Evolutionary conservation across 2,888 invertebrate species (phyloP), one percentile per base, ranked within the genome.

Genomic region (Coleophora deauratella): DNA sequence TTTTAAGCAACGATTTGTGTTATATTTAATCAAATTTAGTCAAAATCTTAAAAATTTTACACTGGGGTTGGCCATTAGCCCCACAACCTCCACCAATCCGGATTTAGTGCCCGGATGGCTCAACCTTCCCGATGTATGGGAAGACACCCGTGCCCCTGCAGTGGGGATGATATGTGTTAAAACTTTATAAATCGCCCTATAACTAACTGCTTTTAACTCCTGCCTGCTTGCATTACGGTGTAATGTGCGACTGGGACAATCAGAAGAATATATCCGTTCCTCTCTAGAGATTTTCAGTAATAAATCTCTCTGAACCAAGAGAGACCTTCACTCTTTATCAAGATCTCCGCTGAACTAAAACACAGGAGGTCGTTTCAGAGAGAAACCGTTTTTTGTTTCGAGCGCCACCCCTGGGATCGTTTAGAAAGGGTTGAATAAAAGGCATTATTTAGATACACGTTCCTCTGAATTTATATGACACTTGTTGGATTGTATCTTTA

Each of bases 281-380:
- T 60, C 74, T 64, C 70, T 38, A 51, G 68, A 72, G 75, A 67
- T 67, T 69, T 60, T 43, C 45, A 56, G 74, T 56, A 73, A 78
- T 79, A 78, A 78, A 78, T 79, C 76, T 72, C 55, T 58, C 54
- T 66, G 60, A 67, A 74, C 70, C 74, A 64, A 61, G 55, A 59
- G 55, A 57, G 60, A 63, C 55, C 66, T 63, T 62, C 61, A 52
- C 60, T 58, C 65, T 68, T 59, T 50, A 51, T 53, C 51, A 44
- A 44, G 50, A 53, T 53, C 45, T 49, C 47, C 49, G 50, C 44
- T 41, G 46, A 35, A 33, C 41, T 41, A 41, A 40, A 40, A 48
- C 50, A 46, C 33, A 43, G 37, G 46, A 42, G 37, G 46, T 52
- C 21, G 40, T 34, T 39, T 39, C 34, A 46, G 43, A 28, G 40